These are phyloP conservation scores for Aphelinus atriplicis DNA, from an alignment of 1,140 invertebrate species.

Conservation along the genomic window DNA sequence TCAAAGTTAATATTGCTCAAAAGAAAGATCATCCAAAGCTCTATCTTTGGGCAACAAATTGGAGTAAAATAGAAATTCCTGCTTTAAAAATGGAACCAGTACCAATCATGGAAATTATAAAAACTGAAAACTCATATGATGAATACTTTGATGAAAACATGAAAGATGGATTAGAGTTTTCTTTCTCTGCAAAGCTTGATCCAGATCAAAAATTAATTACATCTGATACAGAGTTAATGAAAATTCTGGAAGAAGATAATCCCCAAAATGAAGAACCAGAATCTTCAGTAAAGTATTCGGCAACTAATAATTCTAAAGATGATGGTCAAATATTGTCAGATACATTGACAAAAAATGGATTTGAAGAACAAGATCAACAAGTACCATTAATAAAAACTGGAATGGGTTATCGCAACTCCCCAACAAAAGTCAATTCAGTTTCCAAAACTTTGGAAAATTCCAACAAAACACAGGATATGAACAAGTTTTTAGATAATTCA, in stretches of 20 bases:
- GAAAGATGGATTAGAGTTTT: conserved; percentile 43
- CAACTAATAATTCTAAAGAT: conserved; percentile 44
- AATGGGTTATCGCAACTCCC: conserved; percentile 33
- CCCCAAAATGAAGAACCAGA: conserved; percentile 55
- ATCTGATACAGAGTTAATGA: conserved; percentile 62
- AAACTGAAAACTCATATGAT: conserved; percentile 37
- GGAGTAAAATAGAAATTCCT: conserved; percentile 71
- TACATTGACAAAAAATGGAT: conserved; percentile 51
- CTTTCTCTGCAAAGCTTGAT: conserved; percentile 47
- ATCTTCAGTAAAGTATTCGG: conserved; percentile 36
- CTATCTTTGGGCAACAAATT: conserved; percentile 86
- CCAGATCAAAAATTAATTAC: conserved; percentile 59
- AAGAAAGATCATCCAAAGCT: conserved; percentile 84
- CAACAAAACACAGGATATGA: neutral
- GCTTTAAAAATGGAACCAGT: conserved; percentile 54
- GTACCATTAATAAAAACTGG: conserved; percentile 5
- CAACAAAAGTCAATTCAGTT: conserved; percentile 18
- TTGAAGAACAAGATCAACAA: conserved; percentile 38
- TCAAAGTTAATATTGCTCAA: conserved; percentile 82
- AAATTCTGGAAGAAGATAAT: conserved; percentile 63
- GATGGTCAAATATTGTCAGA: conserved; percentile 51
- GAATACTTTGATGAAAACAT: neutral
- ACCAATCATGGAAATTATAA: conserved; percentile 55
- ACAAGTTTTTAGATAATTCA: neutral
- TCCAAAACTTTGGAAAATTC: conserved; percentile 2